Evolutionary conservation across 2,113 vertebrate genomes (phyloP).

Genomic region (Paralichthys olivaceus): DNA sequence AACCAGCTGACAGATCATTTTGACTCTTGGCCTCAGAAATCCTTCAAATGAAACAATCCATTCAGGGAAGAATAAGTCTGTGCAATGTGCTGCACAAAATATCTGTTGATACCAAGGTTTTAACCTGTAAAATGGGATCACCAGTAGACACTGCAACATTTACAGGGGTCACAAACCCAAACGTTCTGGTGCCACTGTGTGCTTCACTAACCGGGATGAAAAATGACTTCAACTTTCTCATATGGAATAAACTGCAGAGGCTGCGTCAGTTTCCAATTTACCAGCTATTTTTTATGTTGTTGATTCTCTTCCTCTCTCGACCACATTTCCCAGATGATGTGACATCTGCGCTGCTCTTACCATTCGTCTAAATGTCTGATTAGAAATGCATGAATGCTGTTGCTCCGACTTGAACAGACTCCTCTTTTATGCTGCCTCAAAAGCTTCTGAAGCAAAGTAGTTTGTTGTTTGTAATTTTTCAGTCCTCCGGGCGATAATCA

Average conservation of each 20-base stretch:
- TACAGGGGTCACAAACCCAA: no score
- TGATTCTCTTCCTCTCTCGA: neutral
- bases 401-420: neutral
- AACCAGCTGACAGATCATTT: neutral
- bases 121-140: neutral
- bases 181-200: neutral
- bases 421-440: constrained; percentile 29
- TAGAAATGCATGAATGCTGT: constrained; percentile 30
- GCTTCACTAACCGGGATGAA: neutral
- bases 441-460: constrained; percentile 29
- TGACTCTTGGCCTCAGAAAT: neutral
- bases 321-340: constrained; percentile 11
- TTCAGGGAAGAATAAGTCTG: neutral
- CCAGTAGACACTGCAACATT: no score
- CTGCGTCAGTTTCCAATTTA: neutral
- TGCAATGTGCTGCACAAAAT: no score
- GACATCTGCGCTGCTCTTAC: neutral
- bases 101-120: neutral
- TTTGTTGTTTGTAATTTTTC: constrained; percentile 50
- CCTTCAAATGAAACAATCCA: neutral
- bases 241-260: neutral
- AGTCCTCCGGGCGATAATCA: constrained; percentile 5
- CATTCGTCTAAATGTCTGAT: constrained; percentile 28
- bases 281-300: neutral
- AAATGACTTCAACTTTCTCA: neutral